A percentile compares a stretch with the other conserved stretches of the same genome.
Conservation (phyloP, 2,113 vertebrate genomes). For the Ammospiza caudacuta region DNA sequence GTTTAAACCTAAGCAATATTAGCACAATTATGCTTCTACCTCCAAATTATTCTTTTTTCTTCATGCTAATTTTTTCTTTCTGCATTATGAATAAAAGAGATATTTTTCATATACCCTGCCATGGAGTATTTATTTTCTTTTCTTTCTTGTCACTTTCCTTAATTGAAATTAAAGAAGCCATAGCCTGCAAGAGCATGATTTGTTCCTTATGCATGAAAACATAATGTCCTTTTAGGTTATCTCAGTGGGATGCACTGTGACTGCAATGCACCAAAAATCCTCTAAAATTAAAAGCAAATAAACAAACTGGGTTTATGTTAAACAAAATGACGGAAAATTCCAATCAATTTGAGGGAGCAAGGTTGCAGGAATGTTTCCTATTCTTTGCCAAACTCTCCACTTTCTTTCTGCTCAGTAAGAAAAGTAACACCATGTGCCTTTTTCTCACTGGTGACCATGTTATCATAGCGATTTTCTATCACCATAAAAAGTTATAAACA, state of each 20-base stretch:
- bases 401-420: background rate
- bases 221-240: background rate
- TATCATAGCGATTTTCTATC: background rate
- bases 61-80: background rate
- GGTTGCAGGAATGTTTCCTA: background rate
- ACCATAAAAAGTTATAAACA: background rate
- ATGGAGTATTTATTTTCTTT: background rate
- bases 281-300: conserved; percentile 40
- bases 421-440: background rate
- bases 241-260: conserved; percentile 15
- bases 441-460: background rate
- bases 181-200: background rate
- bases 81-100: background rate
- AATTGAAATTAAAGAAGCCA: conserved; percentile 6
- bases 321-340: conserved; percentile 23
- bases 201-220: background rate
- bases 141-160: background rate
- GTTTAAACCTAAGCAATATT: background rate
- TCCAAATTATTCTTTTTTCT: background rate
- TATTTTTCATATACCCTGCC: background rate
- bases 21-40: background rate
- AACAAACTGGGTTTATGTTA: background rate
- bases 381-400: background rate
- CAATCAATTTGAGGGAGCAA: background rate
- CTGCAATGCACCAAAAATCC: conserved; percentile 29